phyloP scores from a whole-genome alignment of 2,888 invertebrate genomes.

The Agriopis leucophaearia region DNA sequence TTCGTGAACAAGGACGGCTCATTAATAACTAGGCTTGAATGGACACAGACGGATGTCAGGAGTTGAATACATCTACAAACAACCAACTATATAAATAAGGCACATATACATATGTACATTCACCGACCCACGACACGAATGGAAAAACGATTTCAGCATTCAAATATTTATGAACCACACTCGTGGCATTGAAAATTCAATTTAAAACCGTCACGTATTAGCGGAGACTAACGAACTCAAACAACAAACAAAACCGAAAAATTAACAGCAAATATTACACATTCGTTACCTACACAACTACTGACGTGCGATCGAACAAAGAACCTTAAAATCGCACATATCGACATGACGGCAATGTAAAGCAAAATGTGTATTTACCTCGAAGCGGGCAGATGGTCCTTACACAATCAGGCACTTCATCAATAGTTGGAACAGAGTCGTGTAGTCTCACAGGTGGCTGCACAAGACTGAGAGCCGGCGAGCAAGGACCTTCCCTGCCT shows the following conservation, averaged over 20 bases:
- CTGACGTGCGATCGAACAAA: constrained; percentile 38
- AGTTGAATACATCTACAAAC: constrained; percentile 32
- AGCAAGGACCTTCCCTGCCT: constrained; percentile 56
- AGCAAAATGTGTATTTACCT: constrained; percentile 59
- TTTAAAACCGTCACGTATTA: constrained; percentile 45
- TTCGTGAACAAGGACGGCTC: constrained; percentile 33
- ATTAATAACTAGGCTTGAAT: constrained; percentile 46
- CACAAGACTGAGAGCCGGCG: constrained; percentile 67
- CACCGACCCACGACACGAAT: constrained; percentile 20
- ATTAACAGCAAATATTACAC: constrained; percentile 48
- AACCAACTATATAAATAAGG: constrained; percentile 2
- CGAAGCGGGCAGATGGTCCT: constrained; percentile 58
- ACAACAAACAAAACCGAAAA: constrained; percentile 50
- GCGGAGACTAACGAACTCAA: constrained; percentile 48
- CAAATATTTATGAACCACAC: constrained; percentile 33
- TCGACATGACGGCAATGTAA: constrained; percentile 41
- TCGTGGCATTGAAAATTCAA: constrained; percentile 45
- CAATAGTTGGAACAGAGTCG: constrained; percentile 64
- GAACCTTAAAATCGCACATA: constrained; percentile 48
- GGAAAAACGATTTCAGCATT: constrained; percentile 25
- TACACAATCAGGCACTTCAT: constrained; percentile 70
- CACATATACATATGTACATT: constrained; percentile 5
- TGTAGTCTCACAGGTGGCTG: constrained; percentile 78
- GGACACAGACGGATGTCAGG: constrained; percentile 37
- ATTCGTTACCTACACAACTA: constrained; percentile 30